Percentiles rank a stretch among this genome's conserved stretches.
phyloP scores from a whole-genome alignment of 2,888 invertebrate species.

The Troides aeacus region DNA sequence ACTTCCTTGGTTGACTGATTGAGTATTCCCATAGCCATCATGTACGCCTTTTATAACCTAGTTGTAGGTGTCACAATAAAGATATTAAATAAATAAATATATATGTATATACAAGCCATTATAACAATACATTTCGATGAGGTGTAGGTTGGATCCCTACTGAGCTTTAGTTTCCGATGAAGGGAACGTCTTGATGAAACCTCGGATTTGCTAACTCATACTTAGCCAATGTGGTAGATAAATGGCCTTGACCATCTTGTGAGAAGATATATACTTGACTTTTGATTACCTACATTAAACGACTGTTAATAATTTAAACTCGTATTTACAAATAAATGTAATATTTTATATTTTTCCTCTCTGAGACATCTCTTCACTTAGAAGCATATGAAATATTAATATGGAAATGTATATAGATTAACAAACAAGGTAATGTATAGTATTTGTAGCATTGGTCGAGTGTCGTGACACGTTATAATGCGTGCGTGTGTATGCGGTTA shows the following conservation, averaged over 20 bases:
- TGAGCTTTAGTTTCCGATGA: too few species aligned
- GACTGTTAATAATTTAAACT: neutral
- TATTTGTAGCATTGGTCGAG: conserved; percentile 15
- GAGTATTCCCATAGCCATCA: too few species aligned
- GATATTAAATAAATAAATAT: too few species aligned
- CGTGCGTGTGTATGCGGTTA: conserved; percentile 30
- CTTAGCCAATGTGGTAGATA: too few species aligned
- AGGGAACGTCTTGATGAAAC: too few species aligned
- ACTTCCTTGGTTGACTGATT: too few species aligned
- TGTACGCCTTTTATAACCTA: too few species aligned
- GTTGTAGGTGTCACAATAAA: too few species aligned
- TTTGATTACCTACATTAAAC: neutral
- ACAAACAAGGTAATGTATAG: conserved; percentile 15
- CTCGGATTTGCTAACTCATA: too few species aligned
- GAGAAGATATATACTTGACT: neutral
- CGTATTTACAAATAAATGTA: neutral
- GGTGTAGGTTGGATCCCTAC: too few species aligned
- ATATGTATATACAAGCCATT: too few species aligned
- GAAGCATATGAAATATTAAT: neutral
- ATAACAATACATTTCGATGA: too few species aligned
- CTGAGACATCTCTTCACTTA: neutral
- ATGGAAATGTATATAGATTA: conserved; percentile 4
- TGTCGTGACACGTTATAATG: conserved; percentile 24
- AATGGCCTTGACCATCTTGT: neutral
- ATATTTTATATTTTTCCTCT: neutral